Evolutionary conservation across 23 tunicate species (phyloP).

Genomic region (Trididemnum miniatum): DNA sequence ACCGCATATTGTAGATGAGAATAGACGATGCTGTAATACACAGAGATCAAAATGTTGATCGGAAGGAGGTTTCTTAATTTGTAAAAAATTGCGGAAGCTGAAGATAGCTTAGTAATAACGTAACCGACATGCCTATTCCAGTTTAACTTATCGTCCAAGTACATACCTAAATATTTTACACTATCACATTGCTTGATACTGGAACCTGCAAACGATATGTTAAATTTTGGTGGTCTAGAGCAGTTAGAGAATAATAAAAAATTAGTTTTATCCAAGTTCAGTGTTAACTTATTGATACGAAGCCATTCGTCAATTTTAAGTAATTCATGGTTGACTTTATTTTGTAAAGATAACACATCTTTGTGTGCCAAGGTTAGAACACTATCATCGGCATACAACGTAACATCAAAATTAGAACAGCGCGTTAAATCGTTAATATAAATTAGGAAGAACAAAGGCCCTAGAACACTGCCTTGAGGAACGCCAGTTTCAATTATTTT

Average conservation of each 20-base stretch:
- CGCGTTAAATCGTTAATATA: too few species aligned
- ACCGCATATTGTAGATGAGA: background rate
- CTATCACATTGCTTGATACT: background rate
- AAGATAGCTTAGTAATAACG: background rate
- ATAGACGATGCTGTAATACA: background rate
- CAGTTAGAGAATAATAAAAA: background rate
- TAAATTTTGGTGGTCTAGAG: background rate
- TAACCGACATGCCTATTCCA: background rate
- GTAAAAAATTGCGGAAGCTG: background rate
- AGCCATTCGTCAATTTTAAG: background rate
- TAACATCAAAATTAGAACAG: too few species aligned
- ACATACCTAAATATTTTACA: background rate
- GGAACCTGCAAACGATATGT: background rate
- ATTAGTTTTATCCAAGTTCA: background rate
- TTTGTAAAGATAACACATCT: too few species aligned
- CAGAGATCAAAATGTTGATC: too few species aligned
- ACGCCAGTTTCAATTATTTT: too few species aligned
- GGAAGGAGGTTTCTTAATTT: background rate
- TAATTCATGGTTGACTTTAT: background rate
- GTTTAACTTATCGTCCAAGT: background rate
- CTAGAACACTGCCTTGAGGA: too few species aligned
- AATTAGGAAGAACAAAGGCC: too few species aligned
- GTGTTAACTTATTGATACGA: background rate
- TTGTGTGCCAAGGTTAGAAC: too few species aligned
- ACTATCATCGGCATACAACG: too few species aligned